phyloP scores from a whole-genome alignment of 2,888 invertebrate species.

The Tetanocera ferruginea region DNA sequence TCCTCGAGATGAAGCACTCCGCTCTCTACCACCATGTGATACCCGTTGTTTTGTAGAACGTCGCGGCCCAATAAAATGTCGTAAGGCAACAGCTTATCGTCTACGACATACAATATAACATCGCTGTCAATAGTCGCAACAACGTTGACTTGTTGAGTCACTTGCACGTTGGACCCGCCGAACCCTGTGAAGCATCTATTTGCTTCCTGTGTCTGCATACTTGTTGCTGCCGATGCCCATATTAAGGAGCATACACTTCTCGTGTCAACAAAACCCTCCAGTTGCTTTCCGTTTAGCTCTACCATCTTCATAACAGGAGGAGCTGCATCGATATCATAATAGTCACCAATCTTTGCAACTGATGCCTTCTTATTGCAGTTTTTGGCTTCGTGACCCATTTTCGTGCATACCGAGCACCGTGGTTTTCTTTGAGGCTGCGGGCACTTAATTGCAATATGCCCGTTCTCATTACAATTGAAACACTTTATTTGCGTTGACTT shows the following conservation, averaged over 20 bases:
- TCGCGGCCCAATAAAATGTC: constrained; percentile 8
- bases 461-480: constrained; percentile 38
- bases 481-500: constrained; percentile 24
- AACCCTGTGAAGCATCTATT: background rate
- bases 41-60: background rate
- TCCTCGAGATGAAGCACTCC: background rate
- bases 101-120: background rate
- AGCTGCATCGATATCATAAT: background rate
- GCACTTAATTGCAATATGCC: constrained; percentile 29
- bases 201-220: background rate
- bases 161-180: background rate
- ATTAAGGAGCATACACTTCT: constrained; percentile 26
- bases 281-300: background rate
- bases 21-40: background rate
- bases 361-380: constrained; percentile 23
- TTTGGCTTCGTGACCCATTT: constrained; percentile 9
- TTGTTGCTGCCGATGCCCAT: background rate
- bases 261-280: constrained; percentile 17
- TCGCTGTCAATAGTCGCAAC: background rate
- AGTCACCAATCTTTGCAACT: background rate
- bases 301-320: constrained; percentile 15
- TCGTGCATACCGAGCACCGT: background rate
- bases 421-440: constrained; percentile 29
- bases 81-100: background rate
- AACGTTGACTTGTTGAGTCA: background rate